Base-by-base conservation (phyloP, 1,140 invertebrate genomes). In the Hydropsyche tenuis region DNA sequence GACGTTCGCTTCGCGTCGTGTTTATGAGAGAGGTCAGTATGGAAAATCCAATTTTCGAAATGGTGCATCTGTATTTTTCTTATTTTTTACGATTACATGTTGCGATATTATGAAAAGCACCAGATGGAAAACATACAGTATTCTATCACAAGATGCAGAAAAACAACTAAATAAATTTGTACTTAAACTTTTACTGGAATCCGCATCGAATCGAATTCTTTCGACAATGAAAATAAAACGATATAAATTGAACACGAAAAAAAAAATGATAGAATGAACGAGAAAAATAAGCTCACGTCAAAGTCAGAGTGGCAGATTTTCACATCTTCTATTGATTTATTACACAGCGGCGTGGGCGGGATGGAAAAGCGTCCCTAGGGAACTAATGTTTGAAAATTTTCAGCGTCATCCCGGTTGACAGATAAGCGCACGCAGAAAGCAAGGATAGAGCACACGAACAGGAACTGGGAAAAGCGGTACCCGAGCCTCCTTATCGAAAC, bases 331-430 rank as follows among this genome's bases (percentile, higher is more conserved):
- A 68, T 68, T 68, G 65, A 68, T 68, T 68, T 68, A 68, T 68
- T 65, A 46, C 63, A 1, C 18, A 20, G 11, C 20, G 5, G 51
- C 12, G 51, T 56, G 16, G 51, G 22, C 12, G 2, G 23, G 56
- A 20, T 18, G 20, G 22, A 25, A 20, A 25, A 60, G 56, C 12
- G 56, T 60, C 43, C 65, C 42, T n/a, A 18, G n/a, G 12, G 48
- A 56, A 30, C 51, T 70, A 70, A 70, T 70, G 68, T 70, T 70
- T 70, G 68, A 70, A 70, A 37, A 70, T 70, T 70, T 70, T 60
- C 68, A 70, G 27, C 65, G 45, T 68, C 65, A 68, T 56, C 68
- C 25, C 48, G 51, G 68, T 70, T 70, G 68, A 70, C 51, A 70
- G 68, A 70, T 70, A 70, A 70, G 68, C 68, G 23, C 22, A 45